A percentile compares a stretch with the other conserved stretches of the same genome.
Evolutionary conservation across 1,140 invertebrate species (phyloP).

Genomic region (Pseudomyrmex dendroicus): DNA sequence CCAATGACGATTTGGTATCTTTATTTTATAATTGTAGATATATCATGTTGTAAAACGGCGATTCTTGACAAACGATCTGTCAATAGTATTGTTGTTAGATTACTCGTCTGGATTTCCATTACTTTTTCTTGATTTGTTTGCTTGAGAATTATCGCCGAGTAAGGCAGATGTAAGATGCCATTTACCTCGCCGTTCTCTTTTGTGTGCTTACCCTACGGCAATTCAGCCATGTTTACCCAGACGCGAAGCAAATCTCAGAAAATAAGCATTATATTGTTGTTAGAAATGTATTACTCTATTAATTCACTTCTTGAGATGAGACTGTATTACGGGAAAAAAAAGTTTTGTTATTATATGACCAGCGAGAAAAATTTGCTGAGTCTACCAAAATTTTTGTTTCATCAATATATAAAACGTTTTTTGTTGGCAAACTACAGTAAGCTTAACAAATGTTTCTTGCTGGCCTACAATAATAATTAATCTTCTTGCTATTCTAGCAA

Average conservation of each 20-base stretch:
- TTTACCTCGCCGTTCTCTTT: conserved; percentile 60
- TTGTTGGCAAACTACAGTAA: no score
- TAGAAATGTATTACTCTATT: conserved; percentile 28
- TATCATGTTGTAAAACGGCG: not conserved
- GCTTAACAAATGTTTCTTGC: no score
- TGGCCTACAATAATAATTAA: no score
- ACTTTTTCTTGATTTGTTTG: conserved; percentile 62
- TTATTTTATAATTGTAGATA: not conserved
- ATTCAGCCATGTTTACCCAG: conserved; percentile 72
- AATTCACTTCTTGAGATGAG: conserved; percentile 8
- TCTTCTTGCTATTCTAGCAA: no score
- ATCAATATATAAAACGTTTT: no score
- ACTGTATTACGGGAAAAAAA: not conserved
- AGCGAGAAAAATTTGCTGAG: no score
- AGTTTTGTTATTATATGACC: no score
- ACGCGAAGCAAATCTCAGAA: conserved; percentile 54
- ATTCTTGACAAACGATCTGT: not conserved
- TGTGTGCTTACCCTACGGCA: conserved; percentile 65
- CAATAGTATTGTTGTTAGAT: not conserved
- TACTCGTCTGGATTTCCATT: conserved; percentile 55
- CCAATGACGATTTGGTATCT: no score
- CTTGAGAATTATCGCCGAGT: conserved; percentile 57
- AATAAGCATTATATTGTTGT: conserved; percentile 57
- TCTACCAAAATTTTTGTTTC: no score
- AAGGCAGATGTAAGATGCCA: conserved; percentile 51